Evolutionary conservation across 53 echinoderm and acorn worm genomes (phyloP), one percentile per base, ranked within the genome.

Genomic region (Stichopus horrens): DNA sequence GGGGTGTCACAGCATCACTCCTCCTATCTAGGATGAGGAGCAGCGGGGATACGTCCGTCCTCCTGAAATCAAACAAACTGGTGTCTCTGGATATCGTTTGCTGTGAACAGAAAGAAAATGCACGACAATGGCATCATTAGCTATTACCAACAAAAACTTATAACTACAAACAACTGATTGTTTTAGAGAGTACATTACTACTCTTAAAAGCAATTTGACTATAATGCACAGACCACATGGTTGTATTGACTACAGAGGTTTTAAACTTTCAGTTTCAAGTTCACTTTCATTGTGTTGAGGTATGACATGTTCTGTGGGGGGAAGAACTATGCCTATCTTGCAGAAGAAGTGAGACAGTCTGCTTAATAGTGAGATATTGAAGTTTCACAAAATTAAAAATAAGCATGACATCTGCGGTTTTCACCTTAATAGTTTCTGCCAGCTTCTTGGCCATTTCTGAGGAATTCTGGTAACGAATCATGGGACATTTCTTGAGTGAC

Each of bases 31-130:
- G n/a, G 21, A 98, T 92, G 18, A 96, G 86, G 1, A 99, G 89
- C 19, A 99, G 75, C 68, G 99, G 99, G 10, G 99, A 92, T 19
- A 99, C 99, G 87, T 99, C 99, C 14, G 99, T 99, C 83, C 99
- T 94, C 76, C 96, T 89, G 92, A 99, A 99, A 91, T 99, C 99
- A 96, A 99, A 99, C 89, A 99, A 83, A 11, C 99, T 96, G 21
- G 99, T 95, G 88, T 99, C 99, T 80, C 96, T 95, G 23, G 99
- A 96, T 52, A 99, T 99, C 58, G 93, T 96, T 99, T 99, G 99
- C 99, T 99, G 86, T 21, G 81, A 87, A 71, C 16, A 71, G 19
- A 67, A 16, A 11, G n/a, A 53, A 76, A 76, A 53, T 37, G 37
- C 37, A 37, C 37, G 37, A 0, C 37, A 37, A 37, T 37, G 2